Base-by-base conservation (phyloP, 2,888 invertebrate species). In the Philopedon plagiatum region DNA sequence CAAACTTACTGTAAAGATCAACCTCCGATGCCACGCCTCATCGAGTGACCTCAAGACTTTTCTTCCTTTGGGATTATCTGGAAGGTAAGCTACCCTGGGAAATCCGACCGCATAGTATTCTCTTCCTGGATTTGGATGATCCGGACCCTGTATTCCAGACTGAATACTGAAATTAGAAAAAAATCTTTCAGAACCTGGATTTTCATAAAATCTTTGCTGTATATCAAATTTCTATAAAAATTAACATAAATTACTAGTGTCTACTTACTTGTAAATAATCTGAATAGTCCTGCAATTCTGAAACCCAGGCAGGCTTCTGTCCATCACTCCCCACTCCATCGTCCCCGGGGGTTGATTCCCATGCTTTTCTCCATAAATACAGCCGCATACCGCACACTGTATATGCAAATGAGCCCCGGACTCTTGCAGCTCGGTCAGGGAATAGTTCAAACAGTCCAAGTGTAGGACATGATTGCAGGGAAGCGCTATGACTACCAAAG, bases 61-160 rank as follows among this genome's bases (percentile, higher is more conserved):
- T 29, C 93, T 89, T 0, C 96, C 96, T 75, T 93, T 89, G 69
- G 93, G 91, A 78, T 91, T 93, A 84, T 96, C 95, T 0, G 97
- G 97, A 76, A 97, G 87, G 86, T 93, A 94, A 85, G 92, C 93
- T 80, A 91, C 91, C 9, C 93, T 87, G 19, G 95, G 95, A 86
- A 95, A 95, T 15, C 95, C 95, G 37, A 95, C 94, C 1, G 95
- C 95, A 85, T 94, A 94, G 86, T 93, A 95, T n/a, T 94, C 92
- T 75, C 92, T 89, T 15, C 95, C 95, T 0, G 95, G 94, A 86
- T 89, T 89, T 39, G 95, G 95, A 87, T 95, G 94, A 77, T 91
- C 90, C 34, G 89, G 85, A 19, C 92, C 92, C 87, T 97, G 97
- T 76, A 93, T 90, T 0, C 96, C 96, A 49, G 94, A 93, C 74